Base-by-base conservation (phyloP, 2,888 invertebrate species). In the Lasioglossum leucozonium region DNA sequence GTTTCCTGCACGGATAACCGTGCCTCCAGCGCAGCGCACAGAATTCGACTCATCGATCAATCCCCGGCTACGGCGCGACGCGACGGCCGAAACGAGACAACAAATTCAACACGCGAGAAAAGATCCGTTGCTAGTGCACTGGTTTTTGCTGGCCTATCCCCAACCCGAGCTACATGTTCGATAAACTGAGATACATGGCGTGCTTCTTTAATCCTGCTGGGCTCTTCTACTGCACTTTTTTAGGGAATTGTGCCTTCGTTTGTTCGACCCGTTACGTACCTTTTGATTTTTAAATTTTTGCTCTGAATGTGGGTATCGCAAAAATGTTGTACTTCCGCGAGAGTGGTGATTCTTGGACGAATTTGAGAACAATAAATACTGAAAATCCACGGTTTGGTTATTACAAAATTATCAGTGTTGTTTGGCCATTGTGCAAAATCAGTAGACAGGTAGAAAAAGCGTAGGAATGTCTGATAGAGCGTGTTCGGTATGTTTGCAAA, bases 41-140 rank as follows among this genome's bases (percentile, higher is more conserved):
- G 34, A 76, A 42, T 37, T 26, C 4, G 44, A 30, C 44, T 71
- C 74, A 26, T 55, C 47, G 69, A 82, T 73, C 77, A 74, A 44
- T 34, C 65, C 3, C 10, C 16, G 30, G 22, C 4, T 62, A 16
- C 30, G n/a, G 26, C 65, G 67, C 18, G 67, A 67, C 65, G 67
- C 18, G 67, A 67, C 34, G 34, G 34, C 16, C 62, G 62, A 62
- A 62, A 62, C 62, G 62, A 30, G 62, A 62, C 30, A 62, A 62
- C 62, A 62, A 62, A 62, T 62, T 62, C 62, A 62, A 30, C 62
- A 8, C 62, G 30, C 62, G 30, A 30, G 62, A 30, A 62, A 62
- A 62, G 30, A 30, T 18, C 30, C 62, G 62, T 62, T 62, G 62
- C 2, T 30, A 22, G 55, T 55, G n/a, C n/a, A n/a, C 55, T 55